phyloP scores from a whole-genome alignment of 2,888 invertebrate genomes.

The Dendrolimus houi region DNA sequence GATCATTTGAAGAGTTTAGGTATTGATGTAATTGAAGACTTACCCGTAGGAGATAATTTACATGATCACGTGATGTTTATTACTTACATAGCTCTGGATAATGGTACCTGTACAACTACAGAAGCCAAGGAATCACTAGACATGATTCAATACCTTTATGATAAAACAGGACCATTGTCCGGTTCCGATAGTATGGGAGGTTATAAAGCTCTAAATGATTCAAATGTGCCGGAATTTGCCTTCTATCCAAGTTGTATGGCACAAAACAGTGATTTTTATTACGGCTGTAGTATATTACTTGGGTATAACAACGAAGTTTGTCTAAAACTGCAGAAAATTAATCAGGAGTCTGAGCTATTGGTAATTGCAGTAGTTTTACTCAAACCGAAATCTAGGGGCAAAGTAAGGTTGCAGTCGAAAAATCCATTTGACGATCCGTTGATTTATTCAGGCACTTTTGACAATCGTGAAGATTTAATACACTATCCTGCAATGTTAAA shows the following conservation, averaged over 20 bases:
- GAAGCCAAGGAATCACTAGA: slow-evolving; percentile 25
- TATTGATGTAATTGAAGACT: slow-evolving; percentile 33
- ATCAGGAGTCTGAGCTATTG: slow-evolving; percentile 36
- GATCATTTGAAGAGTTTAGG: slow-evolving; percentile 30
- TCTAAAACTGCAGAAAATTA: slow-evolving; percentile 24
- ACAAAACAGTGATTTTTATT: slow-evolving; percentile 20
- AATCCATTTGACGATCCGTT: slow-evolving; percentile 37
- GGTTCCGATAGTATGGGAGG: slow-evolving; percentile 41
- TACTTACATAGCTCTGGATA: slow-evolving; percentile 36
- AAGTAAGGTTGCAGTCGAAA: slow-evolving; percentile 31
- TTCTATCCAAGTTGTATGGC: slow-evolving; percentile 49
- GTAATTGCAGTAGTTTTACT: slow-evolving; percentile 42
- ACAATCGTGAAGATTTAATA: slow-evolving; percentile 31
- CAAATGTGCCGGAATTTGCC: slow-evolving; percentile 45
- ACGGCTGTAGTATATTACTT: slow-evolving; percentile 26
- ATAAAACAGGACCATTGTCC: slow-evolving; percentile 35
- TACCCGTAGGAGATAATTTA: slow-evolving; percentile 53
- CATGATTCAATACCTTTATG: slow-evolving; percentile 43
- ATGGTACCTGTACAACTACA: slow-evolving; percentile 36
- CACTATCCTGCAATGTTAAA: slow-evolving; percentile 37
- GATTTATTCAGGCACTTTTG: slow-evolving; percentile 50
- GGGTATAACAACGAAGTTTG: slow-evolving; percentile 40
- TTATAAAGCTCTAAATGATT: slow-evolving; percentile 29
- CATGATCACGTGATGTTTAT: slow-evolving; percentile 54
- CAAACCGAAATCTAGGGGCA: slow-evolving; percentile 52